Base-by-base conservation (phyloP, 35 echinoderm and acorn worm genomes). In the Heliocidaris tuberculata region DNA sequence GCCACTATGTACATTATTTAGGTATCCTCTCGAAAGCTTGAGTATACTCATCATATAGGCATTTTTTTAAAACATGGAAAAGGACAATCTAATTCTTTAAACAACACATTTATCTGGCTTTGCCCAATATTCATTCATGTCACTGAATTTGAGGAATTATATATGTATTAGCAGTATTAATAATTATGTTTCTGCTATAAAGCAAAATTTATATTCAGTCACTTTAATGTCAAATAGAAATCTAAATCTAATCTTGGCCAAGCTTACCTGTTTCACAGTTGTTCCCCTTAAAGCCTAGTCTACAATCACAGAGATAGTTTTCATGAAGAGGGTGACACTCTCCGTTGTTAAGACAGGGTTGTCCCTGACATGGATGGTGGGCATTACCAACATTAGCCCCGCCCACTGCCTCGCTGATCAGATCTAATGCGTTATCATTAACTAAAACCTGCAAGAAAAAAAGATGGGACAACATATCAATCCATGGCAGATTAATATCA, bases 201-300 rank as follows among this genome's bases (percentile, higher is more conserved):
- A 56, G 15, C 50, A 52, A 56, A 56, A 56, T 12, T 15, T 56
- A 56, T 13, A 56, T 56, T 56, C 15, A 56, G 2, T 56, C 52
- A 56, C 9, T 56, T 56, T 15, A 56, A 56, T 13, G 52, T 56
- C 52, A 56, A 56, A 56, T 56, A 30, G 49, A 47, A 94, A 85
- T 29, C 11, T 47, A 56, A 32, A 86, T 48, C 13, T 47, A 85
- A 85, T 54, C 7, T 13, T 95, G 4, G 4, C 9, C 32, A 49
- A 59, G 94, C 95, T 70, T 88, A 99, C 98, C 96, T 78, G 94
- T 48, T 94, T 97, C 97, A 94, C 98, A 99, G 92, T 99, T 97
- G 31, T 94, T 61, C 27, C 98, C 98, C 17, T 96, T 65, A 85
- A 78, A 97, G 10, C 98, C 96, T 52, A 99, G 95, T 27, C 54